Conservation (phyloP, 1,140 invertebrate genomes). For the Leguminivora glycinivorella region DNA sequence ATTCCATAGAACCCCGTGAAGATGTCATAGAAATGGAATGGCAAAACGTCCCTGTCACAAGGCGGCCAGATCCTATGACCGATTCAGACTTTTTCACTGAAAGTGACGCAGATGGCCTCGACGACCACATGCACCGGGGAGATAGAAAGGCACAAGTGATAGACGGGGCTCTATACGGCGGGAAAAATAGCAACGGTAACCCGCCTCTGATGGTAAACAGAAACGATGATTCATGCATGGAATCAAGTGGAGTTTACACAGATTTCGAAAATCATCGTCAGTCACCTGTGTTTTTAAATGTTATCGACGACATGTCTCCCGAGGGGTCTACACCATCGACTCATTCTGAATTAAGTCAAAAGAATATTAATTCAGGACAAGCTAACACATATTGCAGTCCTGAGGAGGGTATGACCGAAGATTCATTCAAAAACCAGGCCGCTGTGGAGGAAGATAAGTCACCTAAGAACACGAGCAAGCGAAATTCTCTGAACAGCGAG, state of each 20-base stretch:
- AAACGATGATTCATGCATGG: constrained; percentile 85
- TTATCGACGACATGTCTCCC: constrained; percentile 80
- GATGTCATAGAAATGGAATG: constrained; percentile 76
- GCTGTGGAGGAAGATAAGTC: constrained; percentile 58
- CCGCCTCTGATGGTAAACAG: constrained; percentile 75
- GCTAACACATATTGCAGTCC: constrained; percentile 55
- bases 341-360: constrained; percentile 74
- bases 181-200: constrained; percentile 78
- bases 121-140: constrained; percentile 84
- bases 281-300: constrained; percentile 75
- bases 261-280: constrained; percentile 86
- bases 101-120: constrained; percentile 89
- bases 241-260: constrained; percentile 91
- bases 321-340: constrained; percentile 78
- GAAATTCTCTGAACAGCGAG: constrained; percentile 70
- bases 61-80: constrained; percentile 89
- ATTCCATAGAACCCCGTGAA: constrained; percentile 77
- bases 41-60: constrained; percentile 76
- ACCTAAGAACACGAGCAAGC: constrained; percentile 66
- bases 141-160: constrained; percentile 88
- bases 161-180: constrained; percentile 89
- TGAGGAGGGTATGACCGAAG: constrained; percentile 54
- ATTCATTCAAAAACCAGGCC: constrained; percentile 47
- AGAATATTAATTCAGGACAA: constrained; percentile 55
- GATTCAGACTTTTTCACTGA: constrained; percentile 94